These are phyloP conservation scores for Hippasteria phrygiana DNA, from an alignment of 53 echinoderm and acorn worm species.

Conservation along the genomic window DNA sequence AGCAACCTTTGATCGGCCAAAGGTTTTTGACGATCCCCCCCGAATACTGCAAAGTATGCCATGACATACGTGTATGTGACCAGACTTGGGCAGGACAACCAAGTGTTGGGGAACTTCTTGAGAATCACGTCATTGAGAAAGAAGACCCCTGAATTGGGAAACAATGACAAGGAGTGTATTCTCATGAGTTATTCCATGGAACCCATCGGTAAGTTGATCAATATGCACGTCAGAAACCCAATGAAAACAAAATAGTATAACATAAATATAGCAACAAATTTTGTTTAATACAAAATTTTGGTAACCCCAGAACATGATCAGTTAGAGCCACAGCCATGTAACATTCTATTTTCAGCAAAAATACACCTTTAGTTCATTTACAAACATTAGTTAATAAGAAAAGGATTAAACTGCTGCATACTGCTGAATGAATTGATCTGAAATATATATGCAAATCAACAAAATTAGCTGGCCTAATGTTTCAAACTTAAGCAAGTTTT, in stretches of 20 bases:
- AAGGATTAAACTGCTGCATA: no score
- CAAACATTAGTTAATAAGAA: neutral
- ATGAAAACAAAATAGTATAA: neutral
- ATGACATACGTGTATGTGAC: conserved; percentile 62
- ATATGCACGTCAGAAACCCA: neutral
- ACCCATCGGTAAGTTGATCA: conserved; percentile 31
- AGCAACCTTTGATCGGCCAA: neutral
- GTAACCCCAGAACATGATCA: neutral
- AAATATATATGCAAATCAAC: no score
- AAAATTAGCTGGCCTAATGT: no score
- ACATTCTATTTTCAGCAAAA: neutral
- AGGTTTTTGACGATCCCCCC: neutral
- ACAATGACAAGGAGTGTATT: conserved; percentile 41
- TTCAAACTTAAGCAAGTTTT: no score
- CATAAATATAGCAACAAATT: neutral
- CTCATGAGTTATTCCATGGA: conserved; percentile 55
- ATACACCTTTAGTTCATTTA: neutral
- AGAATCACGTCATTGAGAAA: conserved; percentile 49
- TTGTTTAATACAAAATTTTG: no score
- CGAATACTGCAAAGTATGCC: neutral
- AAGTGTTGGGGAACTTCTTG: conserved; percentile 47
- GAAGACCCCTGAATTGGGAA: neutral
- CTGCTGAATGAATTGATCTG: no score
- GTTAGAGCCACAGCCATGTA: neutral
- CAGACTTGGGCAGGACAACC: conserved; percentile 34